These are phyloP conservation scores for Hoplostethus mediterraneus DNA, from an alignment of 2,797 vertebrate genomes.

Conservation along the genomic window DNA sequence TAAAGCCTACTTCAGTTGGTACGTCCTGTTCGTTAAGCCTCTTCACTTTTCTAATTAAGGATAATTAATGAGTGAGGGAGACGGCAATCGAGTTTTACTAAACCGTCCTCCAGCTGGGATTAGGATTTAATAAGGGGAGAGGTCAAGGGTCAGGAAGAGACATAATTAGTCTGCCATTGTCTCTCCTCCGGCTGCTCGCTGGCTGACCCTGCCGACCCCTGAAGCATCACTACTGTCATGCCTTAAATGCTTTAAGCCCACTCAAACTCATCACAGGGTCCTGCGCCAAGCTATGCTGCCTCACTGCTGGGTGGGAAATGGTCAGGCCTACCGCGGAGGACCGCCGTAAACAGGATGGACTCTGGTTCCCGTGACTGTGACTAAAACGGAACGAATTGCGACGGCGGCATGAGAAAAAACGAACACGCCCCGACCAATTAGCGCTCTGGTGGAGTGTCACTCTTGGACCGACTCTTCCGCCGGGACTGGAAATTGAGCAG, in stretches of 20 bases:
- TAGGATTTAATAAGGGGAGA: slow-evolving; percentile 69
- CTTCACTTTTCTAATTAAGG: slow-evolving; percentile 73
- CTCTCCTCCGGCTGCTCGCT: slow-evolving; percentile 34
- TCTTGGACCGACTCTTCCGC: slow-evolving; percentile 14
- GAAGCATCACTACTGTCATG: slow-evolving; percentile 5
- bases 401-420: slow-evolving; percentile 22
- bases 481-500: background rate
- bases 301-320: slow-evolving; percentile 12
- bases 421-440: slow-evolving; percentile 50
- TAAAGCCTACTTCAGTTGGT: slow-evolving; percentile 26
- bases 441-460: slow-evolving; percentile 9
- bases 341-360: slow-evolving; percentile 48
- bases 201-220: background rate
- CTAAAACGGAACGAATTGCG: slow-evolving; percentile 36
- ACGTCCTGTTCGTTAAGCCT: slow-evolving; percentile 57
- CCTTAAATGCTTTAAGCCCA: slow-evolving; percentile 23
- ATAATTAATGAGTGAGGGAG: slow-evolving; percentile 67
- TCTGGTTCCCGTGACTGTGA: slow-evolving; percentile 53
- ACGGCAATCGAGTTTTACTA: slow-evolving; percentile 56
- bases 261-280: slow-evolving; percentile 4
- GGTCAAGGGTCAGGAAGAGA: slow-evolving; percentile 59
- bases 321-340: background rate
- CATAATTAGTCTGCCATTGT: slow-evolving; percentile 57
- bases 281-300: slow-evolving; percentile 1
- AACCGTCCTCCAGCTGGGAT: slow-evolving; percentile 67